Base-by-base conservation (phyloP, 2,113 vertebrate species). In the Leptobrachium ailaonicum region DNA sequence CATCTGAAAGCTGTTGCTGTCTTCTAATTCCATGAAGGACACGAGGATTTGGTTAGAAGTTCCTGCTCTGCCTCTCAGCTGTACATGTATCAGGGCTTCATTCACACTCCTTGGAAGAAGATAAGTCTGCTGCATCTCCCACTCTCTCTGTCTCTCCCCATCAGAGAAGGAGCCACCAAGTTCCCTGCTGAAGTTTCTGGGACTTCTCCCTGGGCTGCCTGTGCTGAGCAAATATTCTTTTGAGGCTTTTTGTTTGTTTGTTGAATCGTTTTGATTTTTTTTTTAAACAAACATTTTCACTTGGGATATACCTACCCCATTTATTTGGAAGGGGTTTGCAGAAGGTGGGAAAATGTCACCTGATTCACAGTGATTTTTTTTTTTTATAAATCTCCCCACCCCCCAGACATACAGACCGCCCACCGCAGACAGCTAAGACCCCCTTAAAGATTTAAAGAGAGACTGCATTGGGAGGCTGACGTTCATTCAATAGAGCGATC, bases 371-470 rank as follows among this genome's bases (percentile, higher is more conserved):
- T 94, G 92, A 97, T 96, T 91, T 96, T 96, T 94, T 69, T 71
- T 80, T 45, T 91, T 84, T 32, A 32, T 32, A 86, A 92, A 90
- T 89, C 90, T 95, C 95, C 94, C 96, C 96, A 93, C 96, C 95
- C 95, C 74, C 95, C 95, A 85, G 89, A 85, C 86, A 85, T 83
- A 83, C 86, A 87, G 95, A 93, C 97, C 96, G 97, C 96, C 97
- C 97, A 99, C 97, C 96, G 93, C 94, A 96, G 93, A 95, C 94
- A 95, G 93, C 93, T 90, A 94, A 94, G 97, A 99, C 96, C 97
- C 96, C 96, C 94, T 95, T 96, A 95, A 95, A 95, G 94, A 98
- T 98, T 99, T 98, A 99, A 99, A 97, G 97, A 95, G 95, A 95
- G 94, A 95, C 96, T 95, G 96, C 96, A 94, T 95, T 94, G 94